Conservation (phyloP, 2,888 invertebrate species). For the Lomographa bimaculata region DNA sequence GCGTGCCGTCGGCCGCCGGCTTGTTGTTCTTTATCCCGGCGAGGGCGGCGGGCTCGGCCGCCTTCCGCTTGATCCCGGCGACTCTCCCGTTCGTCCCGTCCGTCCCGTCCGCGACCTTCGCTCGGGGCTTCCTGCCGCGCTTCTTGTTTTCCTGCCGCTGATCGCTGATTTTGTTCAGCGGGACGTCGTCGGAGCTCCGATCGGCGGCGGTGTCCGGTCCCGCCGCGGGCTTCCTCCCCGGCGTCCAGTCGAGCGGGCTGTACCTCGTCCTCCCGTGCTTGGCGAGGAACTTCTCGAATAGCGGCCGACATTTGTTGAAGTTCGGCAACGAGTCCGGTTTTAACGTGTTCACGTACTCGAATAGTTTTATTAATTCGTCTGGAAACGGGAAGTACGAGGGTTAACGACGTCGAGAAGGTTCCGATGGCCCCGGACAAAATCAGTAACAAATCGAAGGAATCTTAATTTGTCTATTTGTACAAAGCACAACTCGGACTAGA, state of each 20-base stretch:
- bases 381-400: too few species aligned
- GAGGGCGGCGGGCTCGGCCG: slow-evolving; percentile 55
- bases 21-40: slow-evolving; percentile 62
- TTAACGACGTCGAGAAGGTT: too few species aligned
- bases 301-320: slow-evolving; percentile 87
- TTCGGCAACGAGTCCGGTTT: slow-evolving; percentile 89
- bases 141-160: slow-evolving; percentile 28
- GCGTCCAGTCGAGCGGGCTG: slow-evolving; percentile 84
- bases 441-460: too few species aligned
- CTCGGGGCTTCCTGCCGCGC: slow-evolving; percentile 39
- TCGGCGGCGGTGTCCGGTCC: slow-evolving; percentile 37
- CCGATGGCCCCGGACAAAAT: too few species aligned
- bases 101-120: slow-evolving; percentile 36
- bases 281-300: slow-evolving; percentile 87
- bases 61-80: slow-evolving; percentile 47
- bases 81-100: slow-evolving; percentile 56
- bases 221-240: slow-evolving; percentile 37
- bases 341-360: slow-evolving; percentile 87
- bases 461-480: too few species aligned
- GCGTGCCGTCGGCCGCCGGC: slow-evolving; percentile 62
- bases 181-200: slow-evolving; percentile 36
- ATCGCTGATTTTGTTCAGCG: slow-evolving; percentile 33
- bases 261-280: slow-evolving; percentile 80
- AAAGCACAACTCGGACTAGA: too few species aligned
- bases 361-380: slow-evolving; percentile 85